Evolutionary conservation across 2,113 vertebrate genomes (phyloP).

Genomic region (Dicrurus megarhynchus): DNA sequence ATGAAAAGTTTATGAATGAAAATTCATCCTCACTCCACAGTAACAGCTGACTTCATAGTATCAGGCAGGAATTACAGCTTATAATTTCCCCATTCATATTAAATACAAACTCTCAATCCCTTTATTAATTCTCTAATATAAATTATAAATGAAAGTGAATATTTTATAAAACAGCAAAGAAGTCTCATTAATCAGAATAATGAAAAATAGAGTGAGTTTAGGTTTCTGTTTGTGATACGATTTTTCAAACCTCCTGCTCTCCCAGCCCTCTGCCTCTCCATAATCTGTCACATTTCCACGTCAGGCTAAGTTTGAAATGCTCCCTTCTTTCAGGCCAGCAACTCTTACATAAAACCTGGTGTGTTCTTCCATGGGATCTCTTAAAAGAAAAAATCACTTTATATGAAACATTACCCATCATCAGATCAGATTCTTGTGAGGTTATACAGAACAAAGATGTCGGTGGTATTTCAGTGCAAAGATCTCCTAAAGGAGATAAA

Average conservation of each 20-base stretch:
- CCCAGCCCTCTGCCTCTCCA: neutral
- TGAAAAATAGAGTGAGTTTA: neutral
- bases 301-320: neutral
- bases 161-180: neutral
- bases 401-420: neutral
- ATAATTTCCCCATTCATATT: neutral
- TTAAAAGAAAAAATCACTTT: neutral
- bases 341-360: neutral
- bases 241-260: neutral
- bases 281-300: neutral
- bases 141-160: neutral
- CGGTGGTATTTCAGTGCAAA: neutral
- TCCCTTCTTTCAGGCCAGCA: neutral
- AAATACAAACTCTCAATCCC: neutral
- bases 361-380: neutral
- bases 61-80: neutral
- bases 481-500: neutral
- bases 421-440: neutral
- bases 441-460: neutral
- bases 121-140: neutral
- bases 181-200: neutral
- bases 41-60: neutral
- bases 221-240: neutral
- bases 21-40: neutral
- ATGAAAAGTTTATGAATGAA: slow-evolving; percentile 29